Evolutionary conservation across 2,888 invertebrate species (phyloP).

Genomic region (Operophtera brumata): DNA sequence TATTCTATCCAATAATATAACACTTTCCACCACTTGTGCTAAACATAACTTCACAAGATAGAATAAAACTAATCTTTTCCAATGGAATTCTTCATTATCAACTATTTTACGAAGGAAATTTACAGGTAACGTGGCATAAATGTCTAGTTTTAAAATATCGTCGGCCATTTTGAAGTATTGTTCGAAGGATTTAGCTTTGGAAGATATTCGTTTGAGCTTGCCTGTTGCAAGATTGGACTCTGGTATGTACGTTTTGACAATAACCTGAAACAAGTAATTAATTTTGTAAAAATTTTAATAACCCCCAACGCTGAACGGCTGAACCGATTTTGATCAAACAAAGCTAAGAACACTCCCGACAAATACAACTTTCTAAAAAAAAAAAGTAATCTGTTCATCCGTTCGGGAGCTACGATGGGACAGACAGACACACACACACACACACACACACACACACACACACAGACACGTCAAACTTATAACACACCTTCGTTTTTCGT

Average conservation of each 20-base stretch:
- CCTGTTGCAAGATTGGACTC: slow-evolving; percentile 54
- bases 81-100: slow-evolving; percentile 52
- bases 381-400: no score
- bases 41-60: slow-evolving; percentile 88
- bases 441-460: no score
- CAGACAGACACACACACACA: no score
- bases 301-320: no score
- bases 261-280: slow-evolving; percentile 50
- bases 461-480: no score
- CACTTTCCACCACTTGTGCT: slow-evolving; percentile 89
- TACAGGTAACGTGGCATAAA: slow-evolving; percentile 61
- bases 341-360: no score
- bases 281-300: no score
- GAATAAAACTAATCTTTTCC: slow-evolving; percentile 85
- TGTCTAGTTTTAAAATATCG: slow-evolving; percentile 79
- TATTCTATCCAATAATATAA: slow-evolving; percentile 90
- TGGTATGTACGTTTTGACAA: slow-evolving; percentile 57
- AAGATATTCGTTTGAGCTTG: slow-evolving; percentile 83
- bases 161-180: slow-evolving; percentile 87
- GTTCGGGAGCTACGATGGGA: no score
- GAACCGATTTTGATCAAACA: no score
- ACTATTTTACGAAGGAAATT: slow-evolving; percentile 46
- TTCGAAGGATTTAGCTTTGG: slow-evolving; percentile 82
- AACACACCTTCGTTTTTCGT: no score
- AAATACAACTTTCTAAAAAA: no score